Evolutionary conservation across 2,797 vertebrate genomes (phyloP).

Genomic region (Lindbergichthys nudifrons): DNA sequence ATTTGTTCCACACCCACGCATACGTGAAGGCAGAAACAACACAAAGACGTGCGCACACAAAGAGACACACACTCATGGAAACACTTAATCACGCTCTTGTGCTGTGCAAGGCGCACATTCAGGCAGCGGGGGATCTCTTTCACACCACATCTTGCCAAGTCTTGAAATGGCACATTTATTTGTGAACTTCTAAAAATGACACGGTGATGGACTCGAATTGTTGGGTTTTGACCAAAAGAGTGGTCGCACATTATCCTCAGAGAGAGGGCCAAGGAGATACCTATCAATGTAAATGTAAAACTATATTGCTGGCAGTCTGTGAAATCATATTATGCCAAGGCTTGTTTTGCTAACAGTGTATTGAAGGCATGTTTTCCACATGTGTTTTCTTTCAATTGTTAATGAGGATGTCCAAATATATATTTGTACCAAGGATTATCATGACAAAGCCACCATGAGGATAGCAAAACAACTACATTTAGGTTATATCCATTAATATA

Average conservation of each 20-base stretch:
- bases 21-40: conserved; percentile 50
- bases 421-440: not conserved
- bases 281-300: not conserved
- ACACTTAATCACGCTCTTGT: conserved; percentile 64
- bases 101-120: conserved; percentile 50
- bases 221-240: conserved; percentile 30
- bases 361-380: conserved; percentile 2
- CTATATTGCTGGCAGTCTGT: not conserved
- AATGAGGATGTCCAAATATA: not conserved
- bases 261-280: not conserved
- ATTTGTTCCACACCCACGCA: conserved; percentile 70
- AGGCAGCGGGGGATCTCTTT: conserved; percentile 60
- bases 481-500: not conserved
- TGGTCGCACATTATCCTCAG: conserved; percentile 5
- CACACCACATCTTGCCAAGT: conserved; percentile 58
- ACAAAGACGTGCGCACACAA: conserved; percentile 46
- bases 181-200: conserved; percentile 48
- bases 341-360: conserved; percentile 30
- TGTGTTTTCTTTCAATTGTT: conserved; percentile 1
- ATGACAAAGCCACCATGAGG: not conserved
- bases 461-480: not conserved
- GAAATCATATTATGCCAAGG: conserved; percentile 1
- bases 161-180: conserved; percentile 60
- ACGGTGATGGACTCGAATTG: conserved; percentile 27
- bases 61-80: conserved; percentile 55